Percentiles rank a stretch among this genome's conserved stretches.
Conservation (phyloP, 2,797 vertebrate genomes). For the Enoplosus armatus region DNA sequence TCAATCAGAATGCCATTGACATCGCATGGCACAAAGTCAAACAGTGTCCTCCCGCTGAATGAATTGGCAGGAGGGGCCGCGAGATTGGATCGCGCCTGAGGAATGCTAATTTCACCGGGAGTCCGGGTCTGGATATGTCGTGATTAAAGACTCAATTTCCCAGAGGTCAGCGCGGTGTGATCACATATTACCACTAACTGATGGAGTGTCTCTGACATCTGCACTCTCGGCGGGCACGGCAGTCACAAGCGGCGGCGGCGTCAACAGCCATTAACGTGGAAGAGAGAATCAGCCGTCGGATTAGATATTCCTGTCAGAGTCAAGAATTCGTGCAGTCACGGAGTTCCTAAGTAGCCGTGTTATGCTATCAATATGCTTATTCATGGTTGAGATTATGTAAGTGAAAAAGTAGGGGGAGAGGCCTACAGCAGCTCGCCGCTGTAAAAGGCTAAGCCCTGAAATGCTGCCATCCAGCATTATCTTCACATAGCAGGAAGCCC, state of each 20-base stretch:
- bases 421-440: constrained; percentile 45
- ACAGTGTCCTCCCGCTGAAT: constrained; percentile 63
- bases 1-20: constrained; percentile 70
- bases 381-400: constrained; percentile 49
- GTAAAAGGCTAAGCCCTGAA: constrained; percentile 52
- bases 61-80: constrained; percentile 56
- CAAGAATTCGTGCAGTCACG: constrained; percentile 21
- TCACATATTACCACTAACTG: constrained; percentile 75
- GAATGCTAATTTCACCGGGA: constrained; percentile 76
- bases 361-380: constrained; percentile 49
- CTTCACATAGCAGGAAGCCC: constrained; percentile 59
- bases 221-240: constrained; percentile 37
- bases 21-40: constrained; percentile 74
- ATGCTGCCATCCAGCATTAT: constrained; percentile 70
- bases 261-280: constrained; percentile 23
- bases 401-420: constrained; percentile 32
- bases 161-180: constrained; percentile 76
- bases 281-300: neutral
- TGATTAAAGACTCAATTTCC: constrained; percentile 83
- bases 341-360: constrained; percentile 41
- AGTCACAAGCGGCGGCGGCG: constrained; percentile 39
- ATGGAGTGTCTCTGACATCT: constrained; percentile 73
- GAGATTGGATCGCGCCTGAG: constrained; percentile 69
- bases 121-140: constrained; percentile 59
- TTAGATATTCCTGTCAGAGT: constrained; percentile 54